Percentiles rank a stretch among this genome's conserved stretches.
Conservation (phyloP, 53 echinoderm and acorn worm genomes). For the Pentamera pediparva region DNA sequence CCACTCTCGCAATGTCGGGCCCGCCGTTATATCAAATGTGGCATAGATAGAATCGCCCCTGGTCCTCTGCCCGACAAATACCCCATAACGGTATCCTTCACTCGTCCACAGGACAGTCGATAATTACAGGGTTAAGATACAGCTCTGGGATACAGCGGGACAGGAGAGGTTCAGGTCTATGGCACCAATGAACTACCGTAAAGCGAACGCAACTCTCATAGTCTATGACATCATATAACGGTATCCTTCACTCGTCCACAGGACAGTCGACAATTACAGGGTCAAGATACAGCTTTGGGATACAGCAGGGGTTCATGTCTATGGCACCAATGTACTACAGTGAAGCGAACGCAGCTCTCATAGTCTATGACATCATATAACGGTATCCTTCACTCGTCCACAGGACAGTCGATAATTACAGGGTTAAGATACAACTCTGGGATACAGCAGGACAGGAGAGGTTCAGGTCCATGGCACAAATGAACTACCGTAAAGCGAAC, state of each 20-base stretch:
- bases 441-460: conserved; percentile 72
- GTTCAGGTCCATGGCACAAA: conserved; percentile 95
- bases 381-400: conserved; percentile 61
- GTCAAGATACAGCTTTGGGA: conserved; percentile 93
- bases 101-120: too few species aligned
- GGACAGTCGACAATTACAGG: conserved; percentile 90
- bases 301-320: conserved; percentile 90
- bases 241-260: conserved; percentile 17
- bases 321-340: conserved; percentile 99
- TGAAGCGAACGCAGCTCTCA: conserved; percentile 92
- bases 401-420: conserved; percentile 72
- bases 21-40: too few species aligned
- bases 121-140: conserved; percentile 83
- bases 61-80: too few species aligned
- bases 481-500: conserved; percentile 98
- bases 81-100: too few species aligned
- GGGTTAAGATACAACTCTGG: conserved; percentile 86
- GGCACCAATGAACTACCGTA: conserved; percentile 99
- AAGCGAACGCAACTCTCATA: conserved; percentile 92
- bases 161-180: conserved; percentile 92
- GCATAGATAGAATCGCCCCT: too few species aligned
- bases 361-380: conserved; percentile 94
- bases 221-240: conserved; percentile 95
- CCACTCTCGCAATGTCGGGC: too few species aligned
- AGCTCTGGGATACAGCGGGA: conserved; percentile 98